Conservation (phyloP, 2,888 invertebrate genomes). For the Harpalus rufipes region DNA sequence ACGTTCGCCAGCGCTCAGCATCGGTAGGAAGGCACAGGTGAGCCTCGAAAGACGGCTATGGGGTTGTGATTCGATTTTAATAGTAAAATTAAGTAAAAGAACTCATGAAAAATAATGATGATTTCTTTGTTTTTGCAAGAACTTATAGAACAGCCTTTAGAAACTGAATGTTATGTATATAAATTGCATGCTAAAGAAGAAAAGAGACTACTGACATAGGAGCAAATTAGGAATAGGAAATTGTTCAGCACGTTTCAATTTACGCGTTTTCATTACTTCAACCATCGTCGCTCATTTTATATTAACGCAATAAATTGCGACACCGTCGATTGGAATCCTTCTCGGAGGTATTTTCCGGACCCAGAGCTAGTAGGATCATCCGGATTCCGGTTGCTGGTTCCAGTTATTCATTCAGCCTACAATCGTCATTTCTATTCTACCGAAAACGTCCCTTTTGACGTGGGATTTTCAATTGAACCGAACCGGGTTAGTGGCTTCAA, state of each 20-base stretch:
- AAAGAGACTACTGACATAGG: conserved; percentile 13
- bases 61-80: too few species aligned
- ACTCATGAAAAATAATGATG: too few species aligned
- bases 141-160: too few species aligned
- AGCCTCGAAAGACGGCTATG: background rate
- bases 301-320: conserved; percentile 62
- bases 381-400: conserved; percentile 17
- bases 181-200: conserved; percentile 11
- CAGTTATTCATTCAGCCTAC: conserved; percentile 61
- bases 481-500: conserved; percentile 30
- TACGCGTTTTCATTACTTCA: conserved; percentile 63
- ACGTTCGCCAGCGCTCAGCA: background rate
- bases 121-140: too few species aligned
- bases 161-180: too few species aligned
- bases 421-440: conserved; percentile 55
- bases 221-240: background rate
- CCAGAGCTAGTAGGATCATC: conserved; percentile 21
- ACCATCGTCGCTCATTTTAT: conserved; percentile 55
- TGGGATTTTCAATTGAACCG: conserved; percentile 63
- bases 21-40: background rate
- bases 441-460: conserved; percentile 60
- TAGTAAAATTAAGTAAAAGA: too few species aligned
- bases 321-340: conserved; percentile 33
- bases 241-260: conserved; percentile 52
- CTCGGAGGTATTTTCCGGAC: conserved; percentile 12